These are phyloP conservation scores for Calcarius lapponicus DNA, from an alignment of 2,797 vertebrate species.

Conservation along the genomic window DNA sequence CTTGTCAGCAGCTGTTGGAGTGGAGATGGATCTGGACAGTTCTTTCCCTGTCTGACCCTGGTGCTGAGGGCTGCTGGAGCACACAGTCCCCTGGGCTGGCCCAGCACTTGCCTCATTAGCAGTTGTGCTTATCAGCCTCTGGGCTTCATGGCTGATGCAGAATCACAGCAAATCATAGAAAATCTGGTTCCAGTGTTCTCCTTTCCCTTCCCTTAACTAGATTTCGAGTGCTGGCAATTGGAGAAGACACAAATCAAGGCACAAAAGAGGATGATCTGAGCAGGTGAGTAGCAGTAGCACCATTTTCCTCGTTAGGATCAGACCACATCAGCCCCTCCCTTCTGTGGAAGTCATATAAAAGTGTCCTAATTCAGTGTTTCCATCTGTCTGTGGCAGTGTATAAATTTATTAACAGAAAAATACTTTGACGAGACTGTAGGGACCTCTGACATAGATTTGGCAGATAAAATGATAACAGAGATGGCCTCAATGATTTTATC, in stretches of 20 bases:
- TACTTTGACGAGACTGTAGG: background rate
- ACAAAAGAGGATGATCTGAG: slow-evolving; percentile 77
- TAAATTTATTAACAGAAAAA: background rate
- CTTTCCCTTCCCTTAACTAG: slow-evolving; percentile 68
- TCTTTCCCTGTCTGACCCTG: background rate
- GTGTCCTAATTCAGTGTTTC: background rate
- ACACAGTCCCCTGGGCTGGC: background rate
- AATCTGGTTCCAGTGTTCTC: background rate
- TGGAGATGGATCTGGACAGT: background rate
- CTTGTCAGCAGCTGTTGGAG: background rate
- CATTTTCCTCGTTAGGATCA: background rate
- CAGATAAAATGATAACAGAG: background rate
- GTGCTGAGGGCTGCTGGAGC: background rate
- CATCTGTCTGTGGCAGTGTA: background rate
- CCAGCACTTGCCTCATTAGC: background rate
- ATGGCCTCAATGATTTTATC: background rate
- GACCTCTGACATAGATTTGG: background rate
- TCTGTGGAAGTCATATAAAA: background rate
- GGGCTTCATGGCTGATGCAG: background rate
- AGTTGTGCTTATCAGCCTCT: background rate
- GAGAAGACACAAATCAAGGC: slow-evolving; percentile 68
- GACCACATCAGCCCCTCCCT: background rate
- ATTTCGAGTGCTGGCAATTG: slow-evolving; percentile 87
- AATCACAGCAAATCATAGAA: background rate
- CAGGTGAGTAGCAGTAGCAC: slow-evolving; percentile 71